These are phyloP conservation scores for Scaptomyza cyrtandrae DNA, from an alignment of 2,888 invertebrate genomes.

Conservation along the genomic window DNA sequence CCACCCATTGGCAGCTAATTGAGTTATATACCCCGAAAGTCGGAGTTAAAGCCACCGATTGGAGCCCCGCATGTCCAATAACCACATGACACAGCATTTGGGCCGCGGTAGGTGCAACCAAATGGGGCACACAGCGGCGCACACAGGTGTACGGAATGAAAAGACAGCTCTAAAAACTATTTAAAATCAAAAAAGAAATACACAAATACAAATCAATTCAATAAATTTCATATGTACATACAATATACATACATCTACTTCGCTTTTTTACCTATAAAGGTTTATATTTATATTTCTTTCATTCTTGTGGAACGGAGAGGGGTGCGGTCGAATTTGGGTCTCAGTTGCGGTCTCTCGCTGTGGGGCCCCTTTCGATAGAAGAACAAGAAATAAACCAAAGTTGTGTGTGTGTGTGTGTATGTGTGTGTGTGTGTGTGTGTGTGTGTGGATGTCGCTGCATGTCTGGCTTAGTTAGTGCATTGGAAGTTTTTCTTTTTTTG, in stretches of 20 bases:
- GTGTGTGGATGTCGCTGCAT: constrained; percentile 7
- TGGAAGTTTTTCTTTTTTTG: constrained; percentile 12
- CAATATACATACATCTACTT: not conserved
- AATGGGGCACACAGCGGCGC: constrained; percentile 3
- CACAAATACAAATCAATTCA: constrained; percentile 72
- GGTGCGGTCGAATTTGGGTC: constrained; percentile 21
- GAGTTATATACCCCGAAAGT: constrained; percentile 61
- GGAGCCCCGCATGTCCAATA: constrained; percentile 31
- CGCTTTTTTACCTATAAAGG: constrained; percentile 47
- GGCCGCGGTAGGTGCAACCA: constrained; percentile 43
- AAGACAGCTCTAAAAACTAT: constrained; percentile 21
- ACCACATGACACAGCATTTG: constrained; percentile 64
- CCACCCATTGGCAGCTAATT: constrained; percentile 61
- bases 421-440: not conserved
- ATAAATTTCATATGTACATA: constrained; percentile 51
- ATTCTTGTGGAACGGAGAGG: no score
- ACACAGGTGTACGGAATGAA: constrained; percentile 40
- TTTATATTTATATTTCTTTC: constrained; percentile 35
- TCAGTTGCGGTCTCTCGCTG: constrained; percentile 32
- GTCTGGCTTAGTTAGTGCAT: constrained; percentile 57
- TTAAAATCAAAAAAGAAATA: constrained; percentile 48
- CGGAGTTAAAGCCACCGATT: constrained; percentile 33
- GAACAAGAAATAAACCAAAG: not conserved
- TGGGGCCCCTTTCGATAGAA: constrained; percentile 40
- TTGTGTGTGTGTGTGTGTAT: not conserved